A percentile compares a stretch with the other conserved stretches of the same genome.
phyloP scores from a whole-genome alignment of 2,113 vertebrate species.

The Rhabdomys dilectus region DNA sequence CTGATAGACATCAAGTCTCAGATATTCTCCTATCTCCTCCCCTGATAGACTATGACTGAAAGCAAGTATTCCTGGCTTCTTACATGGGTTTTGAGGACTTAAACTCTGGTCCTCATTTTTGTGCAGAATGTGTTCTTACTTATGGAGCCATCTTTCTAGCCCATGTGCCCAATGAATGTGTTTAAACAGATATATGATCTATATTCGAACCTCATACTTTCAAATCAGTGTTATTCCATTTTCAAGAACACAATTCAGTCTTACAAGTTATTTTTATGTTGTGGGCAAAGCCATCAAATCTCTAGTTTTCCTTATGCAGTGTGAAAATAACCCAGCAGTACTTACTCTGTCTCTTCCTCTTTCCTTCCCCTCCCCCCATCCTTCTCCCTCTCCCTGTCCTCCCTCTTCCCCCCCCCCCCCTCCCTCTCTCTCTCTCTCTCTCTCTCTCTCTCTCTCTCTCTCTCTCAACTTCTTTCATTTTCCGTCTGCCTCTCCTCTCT shows the following conservation, averaged over 20 bases:
- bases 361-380: too few species aligned
- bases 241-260: not conserved
- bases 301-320: not conserved
- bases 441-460: too few species aligned
- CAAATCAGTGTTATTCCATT: not conserved
- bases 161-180: not conserved
- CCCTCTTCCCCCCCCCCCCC: rapidly evolving
- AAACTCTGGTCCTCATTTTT: not conserved
- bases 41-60: not conserved
- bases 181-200: constrained; percentile 30
- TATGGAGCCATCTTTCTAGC: not conserved
- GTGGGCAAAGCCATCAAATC: not conserved
- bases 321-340: not conserved
- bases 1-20: not conserved
- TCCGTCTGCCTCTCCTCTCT: not conserved
- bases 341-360: not conserved
- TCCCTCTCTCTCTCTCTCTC: rapidly evolving
- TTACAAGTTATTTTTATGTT: not conserved
- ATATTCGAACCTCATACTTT: constrained; percentile 40
- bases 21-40: not conserved
- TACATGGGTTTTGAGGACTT: not conserved
- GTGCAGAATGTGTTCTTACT: not conserved
- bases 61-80: not conserved
- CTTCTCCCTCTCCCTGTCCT: not conserved
- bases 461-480: not conserved